Base-by-base conservation (phyloP, 2,888 invertebrate species). In the Osmoderma eremita region DNA sequence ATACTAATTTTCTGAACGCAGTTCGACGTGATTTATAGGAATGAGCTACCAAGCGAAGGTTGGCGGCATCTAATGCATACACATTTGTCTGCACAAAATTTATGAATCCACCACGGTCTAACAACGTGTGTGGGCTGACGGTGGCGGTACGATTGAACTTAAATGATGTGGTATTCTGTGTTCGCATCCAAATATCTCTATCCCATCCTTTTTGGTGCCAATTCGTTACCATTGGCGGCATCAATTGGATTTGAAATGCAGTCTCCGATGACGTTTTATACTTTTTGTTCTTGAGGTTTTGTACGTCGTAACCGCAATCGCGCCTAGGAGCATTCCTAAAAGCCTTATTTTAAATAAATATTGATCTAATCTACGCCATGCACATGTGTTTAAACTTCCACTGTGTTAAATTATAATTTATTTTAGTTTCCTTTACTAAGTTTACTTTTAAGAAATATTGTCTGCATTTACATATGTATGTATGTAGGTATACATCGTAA, bases 71-170 rank as follows among this genome's bases (percentile, higher is more conserved):
- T 17, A 3, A 13, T 15, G 15, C 17, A 36, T 53, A 53, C 17
- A 24, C 30, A 51, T 53, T 36, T 17, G 51, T 53, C 36, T 53
- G 38, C 15, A 53, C 36, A 53, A 53, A 48, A 53, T 53, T 53
- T 53, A 53, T 53, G 51, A 17, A 36, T 36, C 30, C 5, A 51
- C 13, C 30, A 30, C 6, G 51, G 36, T 36, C 36, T 30, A 36
- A 15, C 51, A 36, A 53, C 36, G 51, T 53, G 51, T 24, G 51
- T 53, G 51, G 51, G 51, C 51, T 15, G 15, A 13, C 51, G 51
- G 51, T 38, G 17, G 30, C 51, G 51, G 51, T 17, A 30, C 36
- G 51, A 53, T 53, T 53, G 38, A 53, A 53, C 36, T 17, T 30
- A 36, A 53, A 53, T 53, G 10, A 53, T 45, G 45, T 18, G 18